Base-by-base conservation (phyloP, 2,888 invertebrate species). In the Sminthurides aquaticus region DNA sequence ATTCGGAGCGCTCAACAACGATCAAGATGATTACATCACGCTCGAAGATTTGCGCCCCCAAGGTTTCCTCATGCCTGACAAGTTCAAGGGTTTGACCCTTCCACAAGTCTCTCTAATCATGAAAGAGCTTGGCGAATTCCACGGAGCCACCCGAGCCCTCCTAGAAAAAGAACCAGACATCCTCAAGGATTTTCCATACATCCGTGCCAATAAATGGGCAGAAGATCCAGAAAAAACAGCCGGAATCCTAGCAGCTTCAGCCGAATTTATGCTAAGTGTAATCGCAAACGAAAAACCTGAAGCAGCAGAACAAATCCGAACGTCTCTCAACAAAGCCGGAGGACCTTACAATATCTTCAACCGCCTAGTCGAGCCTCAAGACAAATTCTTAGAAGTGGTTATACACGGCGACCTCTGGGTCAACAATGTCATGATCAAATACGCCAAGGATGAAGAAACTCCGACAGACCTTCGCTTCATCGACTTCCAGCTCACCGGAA, bases 321-420 rank as follows among this genome's bases (percentile, higher is more conserved):
- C 49, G 1, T 49, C 29, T 25, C 22, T 56, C 3, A 52, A 15
- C 2, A 48, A 34, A 3, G 5, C 18, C 1, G 22, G 49, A 5
- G 34, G n/a, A 2, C 20, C 25, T 15, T 27, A 57, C 22, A 5
- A 2, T 22, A 18, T 34, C 2, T 3, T 25, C 24, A 20, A 22
- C 18, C 49, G 27, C 2, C 11, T n/a, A 15, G 3, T 15, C 2
- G 26, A 22, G 5, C 62, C 66, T 2, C 60, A 56, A 24, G 27
- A 3, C 8, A 27, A 59, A 27, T 34, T 61, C 28, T 74, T 72
- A 57, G 65, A 60, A 8, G 65, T 67, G 2, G 49, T 70, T 1
- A 54, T 66, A 20, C 73, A 74, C 60, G 71, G 73, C 8, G 73
- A 73, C 60, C 43, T 72, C n/a, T 72, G 72, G 72, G 28, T 60